phyloP scores from a whole-genome alignment of 2,113 vertebrate species.

The Ondatra zibethicus region DNA sequence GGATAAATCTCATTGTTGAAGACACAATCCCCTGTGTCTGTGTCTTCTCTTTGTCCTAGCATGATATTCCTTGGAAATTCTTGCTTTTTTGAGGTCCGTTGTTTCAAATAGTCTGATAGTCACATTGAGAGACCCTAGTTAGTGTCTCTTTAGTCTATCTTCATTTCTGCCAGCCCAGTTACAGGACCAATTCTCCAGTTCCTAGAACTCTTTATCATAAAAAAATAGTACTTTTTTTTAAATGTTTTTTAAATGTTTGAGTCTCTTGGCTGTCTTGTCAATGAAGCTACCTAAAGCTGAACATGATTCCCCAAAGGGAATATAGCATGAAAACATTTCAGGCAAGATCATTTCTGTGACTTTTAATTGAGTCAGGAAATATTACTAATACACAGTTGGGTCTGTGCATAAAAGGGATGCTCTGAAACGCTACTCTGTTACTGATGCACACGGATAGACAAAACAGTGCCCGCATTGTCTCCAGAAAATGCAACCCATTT shows the following conservation, averaged over 20 bases:
- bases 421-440: constrained; percentile 79
- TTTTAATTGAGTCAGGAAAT: constrained; percentile 86
- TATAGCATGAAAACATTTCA: constrained; percentile 83
- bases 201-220: not conserved
- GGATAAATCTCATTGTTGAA: not conserved
- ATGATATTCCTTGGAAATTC: not conserved
- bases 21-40: not conserved
- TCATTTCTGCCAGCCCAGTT: not conserved
- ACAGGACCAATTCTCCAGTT: not conserved
- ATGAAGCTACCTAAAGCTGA: constrained; percentile 87
- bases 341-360: constrained; percentile 84
- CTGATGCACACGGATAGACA: constrained; percentile 74
- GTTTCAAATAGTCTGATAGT: not conserved
- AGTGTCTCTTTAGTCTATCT: not conserved
- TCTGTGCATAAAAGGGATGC: constrained; percentile 74
- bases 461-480: constrained; percentile 79
- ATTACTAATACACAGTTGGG: constrained; percentile 80
- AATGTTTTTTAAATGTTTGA: constrained; percentile 72
- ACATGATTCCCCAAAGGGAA: constrained; percentile 86
- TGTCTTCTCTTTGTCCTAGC: not conserved
- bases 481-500: constrained; percentile 82
- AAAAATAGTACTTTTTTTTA: constrained; percentile 62
- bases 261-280: constrained; percentile 84
- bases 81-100: not conserved
- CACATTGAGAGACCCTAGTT: not conserved